Evolutionary conservation across 1,140 invertebrate genomes (phyloP).

Genomic region (Chironomus tepperi): DNA sequence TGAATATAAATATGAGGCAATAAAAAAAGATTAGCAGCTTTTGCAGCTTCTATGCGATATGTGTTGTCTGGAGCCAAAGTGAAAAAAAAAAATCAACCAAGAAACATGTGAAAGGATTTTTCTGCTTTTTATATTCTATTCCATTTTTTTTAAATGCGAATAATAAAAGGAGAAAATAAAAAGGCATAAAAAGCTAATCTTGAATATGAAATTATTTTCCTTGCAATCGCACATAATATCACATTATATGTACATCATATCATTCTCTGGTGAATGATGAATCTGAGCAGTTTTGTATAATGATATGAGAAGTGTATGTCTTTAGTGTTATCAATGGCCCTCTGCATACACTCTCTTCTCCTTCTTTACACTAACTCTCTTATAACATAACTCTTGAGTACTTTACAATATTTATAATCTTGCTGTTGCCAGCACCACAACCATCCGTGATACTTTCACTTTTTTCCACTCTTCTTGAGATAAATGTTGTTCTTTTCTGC

Average conservation of each 20-base stretch:
- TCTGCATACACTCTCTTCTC: neutral
- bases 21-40: conserved; percentile 21
- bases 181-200: conserved; percentile 15
- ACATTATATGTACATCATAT: conserved; percentile 7
- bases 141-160: neutral
- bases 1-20: conserved; percentile 14
- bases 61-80: neutral
- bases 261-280: neutral
- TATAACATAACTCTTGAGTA: neutral
- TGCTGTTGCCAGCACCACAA: neutral
- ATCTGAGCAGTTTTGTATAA: neutral
- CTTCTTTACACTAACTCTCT: too few species aligned
- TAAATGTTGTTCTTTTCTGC: neutral
- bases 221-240: neutral
- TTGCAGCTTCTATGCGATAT: neutral
- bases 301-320: conserved; percentile 1
- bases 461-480: neutral
- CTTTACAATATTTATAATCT: conserved; percentile 9
- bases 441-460: too few species aligned
- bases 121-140: too few species aligned
- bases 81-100: too few species aligned
- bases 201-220: conserved; percentile 20
- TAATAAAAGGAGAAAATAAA: neutral
- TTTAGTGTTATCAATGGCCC: conserved; percentile 15
- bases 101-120: neutral